Percentiles rank a stretch among this genome's conserved stretches.
phyloP scores from a whole-genome alignment of 2,113 vertebrate genomes.

The Oreochromis aureus region DNA sequence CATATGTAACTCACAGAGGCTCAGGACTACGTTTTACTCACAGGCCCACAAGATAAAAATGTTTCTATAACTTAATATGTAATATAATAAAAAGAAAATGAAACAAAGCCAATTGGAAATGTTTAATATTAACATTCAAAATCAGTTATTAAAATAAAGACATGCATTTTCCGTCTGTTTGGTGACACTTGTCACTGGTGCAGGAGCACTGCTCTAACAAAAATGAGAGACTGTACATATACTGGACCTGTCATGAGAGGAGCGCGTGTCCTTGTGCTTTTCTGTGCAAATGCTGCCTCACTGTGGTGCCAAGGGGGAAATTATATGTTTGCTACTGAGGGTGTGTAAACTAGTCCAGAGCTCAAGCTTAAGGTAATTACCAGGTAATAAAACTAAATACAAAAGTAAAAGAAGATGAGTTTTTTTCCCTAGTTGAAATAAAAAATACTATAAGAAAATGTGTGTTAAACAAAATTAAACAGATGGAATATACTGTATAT shows the following conservation, averaged over 20 bases:
- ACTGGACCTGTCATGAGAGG: neutral
- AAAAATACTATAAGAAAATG: neutral
- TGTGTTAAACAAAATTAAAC: neutral
- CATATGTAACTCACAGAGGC: neutral
- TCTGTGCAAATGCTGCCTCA: slow-evolving; percentile 14
- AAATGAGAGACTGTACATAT: neutral
- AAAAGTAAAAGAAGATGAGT: neutral
- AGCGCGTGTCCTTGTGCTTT: neutral
- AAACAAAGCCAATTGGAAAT: neutral
- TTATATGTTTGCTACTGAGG: neutral
- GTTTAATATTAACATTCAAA: neutral
- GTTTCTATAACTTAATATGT: neutral
- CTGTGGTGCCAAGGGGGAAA: neutral
- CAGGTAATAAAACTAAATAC: neutral
- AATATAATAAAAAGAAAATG: neutral
- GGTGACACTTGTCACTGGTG: neutral
- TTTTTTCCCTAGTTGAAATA: neutral
- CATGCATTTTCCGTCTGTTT: rapidly evolving
- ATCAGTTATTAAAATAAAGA: neutral
- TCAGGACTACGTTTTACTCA: neutral
- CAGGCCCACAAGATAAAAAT: neutral
- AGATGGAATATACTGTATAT: neutral
- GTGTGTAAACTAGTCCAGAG: neutral
- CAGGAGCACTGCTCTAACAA: neutral
- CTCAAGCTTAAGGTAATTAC: neutral